A percentile compares a stretch with the other conserved stretches of the same genome.
Evolutionary conservation across 53 echinoderm and acorn worm genomes (phyloP).

Genomic region (Arbacia lixula): DNA sequence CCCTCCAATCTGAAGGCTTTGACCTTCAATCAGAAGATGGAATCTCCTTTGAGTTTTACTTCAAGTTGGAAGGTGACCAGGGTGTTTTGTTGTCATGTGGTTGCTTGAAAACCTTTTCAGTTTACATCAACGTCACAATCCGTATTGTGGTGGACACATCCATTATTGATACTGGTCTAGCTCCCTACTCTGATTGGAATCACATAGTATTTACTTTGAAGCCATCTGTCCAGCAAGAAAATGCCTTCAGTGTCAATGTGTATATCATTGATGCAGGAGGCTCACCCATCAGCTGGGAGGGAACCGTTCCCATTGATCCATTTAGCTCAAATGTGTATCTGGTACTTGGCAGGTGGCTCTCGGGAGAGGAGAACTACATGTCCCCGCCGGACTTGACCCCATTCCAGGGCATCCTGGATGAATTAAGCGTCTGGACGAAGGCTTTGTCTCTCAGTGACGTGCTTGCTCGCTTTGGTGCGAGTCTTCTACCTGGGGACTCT

Average conservation of each 20-base stretch:
- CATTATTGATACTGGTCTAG: constrained; percentile 69
- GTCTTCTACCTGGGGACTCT: constrained; percentile 56
- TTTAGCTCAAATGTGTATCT: constrained; percentile 73
- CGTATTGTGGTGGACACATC: constrained; percentile 56
- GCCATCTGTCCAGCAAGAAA: constrained; percentile 25
- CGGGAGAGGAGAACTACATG: constrained; percentile 55
- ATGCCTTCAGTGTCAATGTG: constrained; percentile 53
- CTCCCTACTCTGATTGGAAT: constrained; percentile 65
- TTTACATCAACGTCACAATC: constrained; percentile 67
- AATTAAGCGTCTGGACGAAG: constrained; percentile 78
- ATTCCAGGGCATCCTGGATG: constrained; percentile 76
- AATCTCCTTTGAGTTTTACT: constrained; percentile 75
- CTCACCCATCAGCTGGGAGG: constrained; percentile 27
- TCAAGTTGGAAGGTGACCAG: constrained; percentile 48
- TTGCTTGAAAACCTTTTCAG: constrained; percentile 60
- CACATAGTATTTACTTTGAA: constrained; percentile 73
- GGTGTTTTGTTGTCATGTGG: constrained; percentile 83
- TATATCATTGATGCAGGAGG: constrained; percentile 44
- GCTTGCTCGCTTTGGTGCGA: constrained; percentile 37
- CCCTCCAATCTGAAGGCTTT: constrained; percentile 67
- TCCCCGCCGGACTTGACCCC: constrained; percentile 41
- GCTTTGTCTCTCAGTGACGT: constrained; percentile 66
- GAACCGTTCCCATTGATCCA: constrained; percentile 28
- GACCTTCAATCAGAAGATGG: constrained; percentile 67
- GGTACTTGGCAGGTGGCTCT: constrained; percentile 79